phyloP scores from a whole-genome alignment of 2,888 invertebrate genomes.

The Papilio protenor region DNA sequence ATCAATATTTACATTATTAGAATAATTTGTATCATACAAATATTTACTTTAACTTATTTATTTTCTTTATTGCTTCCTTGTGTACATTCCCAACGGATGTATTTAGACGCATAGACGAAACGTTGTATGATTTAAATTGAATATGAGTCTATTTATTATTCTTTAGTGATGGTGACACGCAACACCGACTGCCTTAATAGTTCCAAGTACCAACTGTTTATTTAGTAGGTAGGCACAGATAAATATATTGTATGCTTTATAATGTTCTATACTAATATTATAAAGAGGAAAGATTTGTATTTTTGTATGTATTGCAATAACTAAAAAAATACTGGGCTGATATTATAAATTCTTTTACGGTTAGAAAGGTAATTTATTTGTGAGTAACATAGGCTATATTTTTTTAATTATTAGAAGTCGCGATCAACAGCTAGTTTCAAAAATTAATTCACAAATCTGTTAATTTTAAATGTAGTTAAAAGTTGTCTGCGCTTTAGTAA shows the following conservation, averaged over 20 bases:
- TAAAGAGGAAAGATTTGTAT: no score
- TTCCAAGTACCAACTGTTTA: background rate
- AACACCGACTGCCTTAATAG: background rate
- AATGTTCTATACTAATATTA: no score
- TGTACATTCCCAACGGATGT: conserved; percentile 2
- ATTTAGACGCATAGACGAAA: background rate
- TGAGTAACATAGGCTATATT: no score
- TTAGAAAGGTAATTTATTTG: no score
- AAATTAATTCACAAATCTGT: background rate
- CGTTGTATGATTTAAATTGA: conserved; percentile 1
- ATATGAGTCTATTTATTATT: background rate
- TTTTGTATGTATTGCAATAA: no score
- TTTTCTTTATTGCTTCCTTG: conserved; percentile 1
- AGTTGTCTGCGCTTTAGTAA: background rate
- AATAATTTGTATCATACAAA: background rate
- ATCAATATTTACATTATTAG: background rate
- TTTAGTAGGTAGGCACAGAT: background rate
- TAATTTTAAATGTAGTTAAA: background rate
- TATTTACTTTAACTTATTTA: background rate
- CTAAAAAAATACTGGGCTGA: no score
- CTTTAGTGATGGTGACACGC: background rate
- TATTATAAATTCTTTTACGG: no score
- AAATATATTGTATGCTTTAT: background rate
- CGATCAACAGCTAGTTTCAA: no score
- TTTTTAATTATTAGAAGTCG: no score